Evolutionary conservation across 2,113 vertebrate species (phyloP).

Genomic region (Tachycineta bicolor): DNA sequence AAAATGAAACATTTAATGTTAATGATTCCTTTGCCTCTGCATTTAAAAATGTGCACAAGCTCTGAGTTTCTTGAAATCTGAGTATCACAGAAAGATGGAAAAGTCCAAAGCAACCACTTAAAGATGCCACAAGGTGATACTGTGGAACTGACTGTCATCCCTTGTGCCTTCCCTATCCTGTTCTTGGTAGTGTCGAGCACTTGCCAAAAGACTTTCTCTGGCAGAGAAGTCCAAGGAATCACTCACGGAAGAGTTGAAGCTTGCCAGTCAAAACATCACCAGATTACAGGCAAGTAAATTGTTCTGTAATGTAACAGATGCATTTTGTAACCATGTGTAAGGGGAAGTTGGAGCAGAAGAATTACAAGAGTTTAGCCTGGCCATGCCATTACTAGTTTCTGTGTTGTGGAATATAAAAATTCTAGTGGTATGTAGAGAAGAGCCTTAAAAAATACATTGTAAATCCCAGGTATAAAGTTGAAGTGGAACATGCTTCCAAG

Average conservation of each 20-base stretch:
- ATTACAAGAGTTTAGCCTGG: fast-evolving
- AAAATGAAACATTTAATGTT: not conserved
- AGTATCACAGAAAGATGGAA: not conserved
- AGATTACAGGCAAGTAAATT: constrained; percentile 87
- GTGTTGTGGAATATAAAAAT: not conserved
- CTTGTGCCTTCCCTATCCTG: not conserved
- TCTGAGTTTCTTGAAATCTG: not conserved
- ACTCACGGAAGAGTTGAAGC: constrained; percentile 82
- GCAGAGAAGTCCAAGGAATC: constrained; percentile 90
- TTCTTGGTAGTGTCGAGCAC: constrained; percentile 88
- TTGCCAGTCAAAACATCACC: constrained; percentile 87
- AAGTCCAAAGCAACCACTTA: not conserved
- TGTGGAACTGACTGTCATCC: not conserved
- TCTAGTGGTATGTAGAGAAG: not conserved
- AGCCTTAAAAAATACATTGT: not conserved
- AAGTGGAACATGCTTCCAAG: not conserved
- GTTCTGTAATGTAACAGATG: not conserved
- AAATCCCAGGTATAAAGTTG: not conserved
- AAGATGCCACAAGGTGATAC: not conserved
- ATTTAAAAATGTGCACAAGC: not conserved
- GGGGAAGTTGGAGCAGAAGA: not conserved
- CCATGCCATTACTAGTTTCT: not conserved
- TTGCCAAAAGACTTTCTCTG: constrained; percentile 90
- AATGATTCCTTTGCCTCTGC: not conserved
- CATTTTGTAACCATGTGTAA: not conserved